Evolutionary conservation across 2,888 invertebrate species (phyloP).

Genomic region (Tachina grossa): DNA sequence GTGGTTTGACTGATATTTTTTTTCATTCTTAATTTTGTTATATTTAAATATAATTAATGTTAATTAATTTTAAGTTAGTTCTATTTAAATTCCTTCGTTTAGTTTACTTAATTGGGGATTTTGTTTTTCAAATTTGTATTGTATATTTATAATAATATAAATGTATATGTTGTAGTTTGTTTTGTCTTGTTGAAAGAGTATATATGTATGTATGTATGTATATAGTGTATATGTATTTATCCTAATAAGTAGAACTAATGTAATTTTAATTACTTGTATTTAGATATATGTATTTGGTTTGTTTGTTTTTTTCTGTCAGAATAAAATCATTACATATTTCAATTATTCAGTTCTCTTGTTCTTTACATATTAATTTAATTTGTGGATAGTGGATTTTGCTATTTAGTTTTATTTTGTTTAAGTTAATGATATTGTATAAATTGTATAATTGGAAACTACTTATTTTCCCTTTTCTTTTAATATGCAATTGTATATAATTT

Average conservation of each 20-base stretch:
- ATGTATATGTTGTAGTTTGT: conserved; percentile 65
- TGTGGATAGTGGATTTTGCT: conserved; percentile 63
- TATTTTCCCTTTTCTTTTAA: conserved; percentile 28
- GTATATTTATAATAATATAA: conserved; percentile 45
- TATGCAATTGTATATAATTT: conserved; percentile 62
- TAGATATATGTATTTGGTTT: conserved; percentile 63
- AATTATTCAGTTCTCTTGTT: conserved; percentile 72
- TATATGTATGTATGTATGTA: conserved; percentile 29
- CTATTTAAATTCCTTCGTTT: conserved; percentile 72
- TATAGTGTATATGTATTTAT: conserved; percentile 71
- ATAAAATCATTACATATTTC: conserved; percentile 69
- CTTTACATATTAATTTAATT: conserved; percentile 49
- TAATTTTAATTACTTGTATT: conserved; percentile 57
- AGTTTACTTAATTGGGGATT: conserved; percentile 69
- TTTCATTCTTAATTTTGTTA: background rate
- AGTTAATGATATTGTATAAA: conserved; percentile 69
- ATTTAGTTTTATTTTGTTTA: conserved; percentile 40
- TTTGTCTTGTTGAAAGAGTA: conserved; percentile 52
- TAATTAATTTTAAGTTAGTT: conserved; percentile 58
- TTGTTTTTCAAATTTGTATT: conserved; percentile 26
- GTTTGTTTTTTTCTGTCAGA: conserved; percentile 57
- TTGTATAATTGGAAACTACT: conserved; percentile 68
- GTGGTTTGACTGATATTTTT: conserved; percentile 48
- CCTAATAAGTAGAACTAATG: conserved; percentile 64
- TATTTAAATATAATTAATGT: conserved; percentile 50